Evolutionary conservation across 1,140 invertebrate genomes (phyloP).

Genomic region (Zaprionus taronus): DNA sequence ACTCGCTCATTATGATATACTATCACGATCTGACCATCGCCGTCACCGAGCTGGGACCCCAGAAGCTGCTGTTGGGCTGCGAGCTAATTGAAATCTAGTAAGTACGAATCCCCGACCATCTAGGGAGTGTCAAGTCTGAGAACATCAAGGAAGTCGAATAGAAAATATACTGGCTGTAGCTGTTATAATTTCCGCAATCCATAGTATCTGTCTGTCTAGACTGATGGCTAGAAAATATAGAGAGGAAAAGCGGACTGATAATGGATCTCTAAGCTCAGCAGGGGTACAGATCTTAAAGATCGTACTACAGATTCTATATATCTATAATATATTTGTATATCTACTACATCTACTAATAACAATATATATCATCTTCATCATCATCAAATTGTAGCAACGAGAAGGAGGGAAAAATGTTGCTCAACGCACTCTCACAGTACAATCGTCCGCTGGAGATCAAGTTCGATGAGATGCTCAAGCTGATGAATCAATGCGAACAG

Average conservation of each 20-base stretch:
- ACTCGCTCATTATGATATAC: conserved; percentile 89
- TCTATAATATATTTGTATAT: neutral
- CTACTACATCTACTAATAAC: neutral
- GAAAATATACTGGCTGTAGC: neutral
- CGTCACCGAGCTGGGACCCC: conserved; percentile 89
- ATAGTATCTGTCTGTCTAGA: neutral
- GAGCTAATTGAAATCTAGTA: conserved; percentile 94
- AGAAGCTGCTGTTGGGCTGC: conserved; percentile 89
- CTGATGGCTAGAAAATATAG: too few species aligned
- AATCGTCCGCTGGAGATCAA: conserved; percentile 87
- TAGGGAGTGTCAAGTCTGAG: neutral
- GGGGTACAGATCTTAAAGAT: too few species aligned
- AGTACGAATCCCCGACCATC: conserved; percentile 82
- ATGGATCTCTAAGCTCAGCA: too few species aligned
- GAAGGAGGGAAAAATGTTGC: conserved; percentile 86
- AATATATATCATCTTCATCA: neutral
- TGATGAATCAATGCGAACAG: conserved; percentile 91
- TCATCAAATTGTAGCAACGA: conserved; percentile 86
- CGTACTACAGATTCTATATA: neutral
- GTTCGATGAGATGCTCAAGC: conserved; percentile 89
- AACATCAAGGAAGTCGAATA: neutral
- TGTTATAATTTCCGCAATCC: neutral
- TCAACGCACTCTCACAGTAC: conserved; percentile 86
- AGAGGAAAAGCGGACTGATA: too few species aligned
- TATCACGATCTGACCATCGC: conserved; percentile 92